These are phyloP conservation scores for Salvelinus fontinalis DNA, from an alignment of 2,113 vertebrate genomes.

Conservation along the genomic window DNA sequence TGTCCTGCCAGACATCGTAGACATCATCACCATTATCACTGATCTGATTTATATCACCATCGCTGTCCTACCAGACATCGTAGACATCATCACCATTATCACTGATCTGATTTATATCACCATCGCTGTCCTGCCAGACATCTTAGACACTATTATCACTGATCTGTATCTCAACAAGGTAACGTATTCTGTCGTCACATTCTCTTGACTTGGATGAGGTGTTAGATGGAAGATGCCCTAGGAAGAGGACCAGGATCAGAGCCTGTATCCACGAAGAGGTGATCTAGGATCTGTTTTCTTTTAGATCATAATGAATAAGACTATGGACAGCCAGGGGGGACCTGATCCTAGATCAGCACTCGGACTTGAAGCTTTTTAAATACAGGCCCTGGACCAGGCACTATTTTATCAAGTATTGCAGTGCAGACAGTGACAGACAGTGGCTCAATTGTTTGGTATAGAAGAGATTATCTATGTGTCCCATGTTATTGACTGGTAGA, in stretches of 20 bases:
- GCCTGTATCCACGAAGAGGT: not conserved
- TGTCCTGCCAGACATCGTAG: too few relatives aligned
- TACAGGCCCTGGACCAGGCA: not conserved
- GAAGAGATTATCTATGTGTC: not conserved
- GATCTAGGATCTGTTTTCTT: too few relatives aligned
- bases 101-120: not conserved
- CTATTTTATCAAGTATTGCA: not conserved
- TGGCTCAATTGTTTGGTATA: constrained; percentile 3
- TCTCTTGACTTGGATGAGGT: constrained; percentile 15
- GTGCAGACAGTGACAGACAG: not conserved
- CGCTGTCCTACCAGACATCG: too few relatives aligned
- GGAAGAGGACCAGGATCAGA: not conserved
- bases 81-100: too few relatives aligned
- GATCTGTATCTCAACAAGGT: constrained; percentile 11
- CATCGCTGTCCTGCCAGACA: constrained; percentile 25
- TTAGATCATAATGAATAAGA: too few relatives aligned
- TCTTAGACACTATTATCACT: constrained; percentile 9
- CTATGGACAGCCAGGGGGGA: not conserved
- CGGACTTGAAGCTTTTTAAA: too few relatives aligned
- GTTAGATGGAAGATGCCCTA: not conserved
- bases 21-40: too few relatives aligned
- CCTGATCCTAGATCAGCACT: not conserved
- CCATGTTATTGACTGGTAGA: not conserved
- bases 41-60: too few relatives aligned
- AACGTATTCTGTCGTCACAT: not conserved